Percentiles rank a stretch among this genome's conserved stretches.
These are phyloP conservation scores for Nephrotoma flavescens DNA, from an alignment of 2,888 invertebrate genomes.

Conservation along the genomic window DNA sequence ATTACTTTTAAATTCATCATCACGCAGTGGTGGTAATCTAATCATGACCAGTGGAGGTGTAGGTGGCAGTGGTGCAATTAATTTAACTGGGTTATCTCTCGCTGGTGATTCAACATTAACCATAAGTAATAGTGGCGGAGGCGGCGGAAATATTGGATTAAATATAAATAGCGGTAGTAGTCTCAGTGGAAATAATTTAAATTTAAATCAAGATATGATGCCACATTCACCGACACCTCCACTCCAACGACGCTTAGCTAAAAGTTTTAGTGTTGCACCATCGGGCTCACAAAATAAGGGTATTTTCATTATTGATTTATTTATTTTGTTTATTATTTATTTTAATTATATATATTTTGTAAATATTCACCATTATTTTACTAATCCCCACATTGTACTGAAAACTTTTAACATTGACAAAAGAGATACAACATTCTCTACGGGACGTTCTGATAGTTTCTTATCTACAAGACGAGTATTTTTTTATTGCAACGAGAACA, in stretches of 20 bases:
- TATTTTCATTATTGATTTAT: conserved; percentile 18
- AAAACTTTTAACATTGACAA: not conserved
- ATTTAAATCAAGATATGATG: conserved; percentile 30
- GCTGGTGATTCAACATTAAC: conserved; percentile 31
- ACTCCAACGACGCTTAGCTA: conserved; percentile 74
- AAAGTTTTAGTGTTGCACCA: conserved; percentile 82
- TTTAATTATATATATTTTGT: not conserved
- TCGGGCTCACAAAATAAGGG: conserved; percentile 37
- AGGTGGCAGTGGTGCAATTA: conserved; percentile 10
- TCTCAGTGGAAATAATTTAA: conserved; percentile 21
- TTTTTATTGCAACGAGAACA: not conserved
- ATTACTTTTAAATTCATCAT: conserved; percentile 2
- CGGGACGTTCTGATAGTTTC: not conserved
- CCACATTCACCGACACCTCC: conserved; percentile 67
- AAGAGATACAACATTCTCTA: not conserved
- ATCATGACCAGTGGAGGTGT: conserved; percentile 11
- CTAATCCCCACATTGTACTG: not conserved
- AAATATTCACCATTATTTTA: not conserved
- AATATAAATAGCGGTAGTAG: conserved; percentile 20
- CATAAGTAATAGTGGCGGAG: conserved; percentile 35
- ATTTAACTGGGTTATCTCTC: conserved; percentile 8
- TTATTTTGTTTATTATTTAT: not conserved
- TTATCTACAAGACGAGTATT: not conserved
- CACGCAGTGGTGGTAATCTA: conserved; percentile 11
- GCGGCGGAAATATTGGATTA: conserved; percentile 16